phyloP scores from a whole-genome alignment of 2,888 invertebrate genomes.

The Sinelater perroti region DNA sequence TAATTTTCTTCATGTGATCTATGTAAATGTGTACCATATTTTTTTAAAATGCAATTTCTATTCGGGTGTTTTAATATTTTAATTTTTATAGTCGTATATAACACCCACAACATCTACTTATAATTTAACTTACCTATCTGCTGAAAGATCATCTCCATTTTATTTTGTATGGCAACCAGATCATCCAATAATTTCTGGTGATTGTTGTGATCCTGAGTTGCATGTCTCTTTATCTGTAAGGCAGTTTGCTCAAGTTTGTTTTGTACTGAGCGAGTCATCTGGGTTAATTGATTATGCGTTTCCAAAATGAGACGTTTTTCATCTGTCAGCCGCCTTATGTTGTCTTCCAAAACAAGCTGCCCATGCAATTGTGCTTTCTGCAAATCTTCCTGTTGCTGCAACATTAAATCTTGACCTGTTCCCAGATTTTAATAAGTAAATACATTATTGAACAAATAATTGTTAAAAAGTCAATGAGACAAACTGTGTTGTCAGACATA shows the following conservation, averaged over 20 bases:
- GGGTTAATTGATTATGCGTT: conserved; percentile 65
- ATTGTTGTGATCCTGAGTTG: conserved; percentile 61
- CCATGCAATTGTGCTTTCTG: conserved; percentile 62
- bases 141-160: conserved; percentile 64
- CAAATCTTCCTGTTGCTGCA: conserved; percentile 65
- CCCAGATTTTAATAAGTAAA: not conserved
- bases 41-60: no score
- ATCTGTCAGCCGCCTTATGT: conserved; percentile 65
- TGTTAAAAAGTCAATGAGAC: not conserved
- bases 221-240: conserved; percentile 62
- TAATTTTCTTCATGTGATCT: no score
- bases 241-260: conserved; percentile 65
- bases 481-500: not conserved
- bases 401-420: conserved; percentile 61
- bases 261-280: conserved; percentile 66
- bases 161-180: conserved; percentile 64
- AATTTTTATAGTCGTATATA: no score
- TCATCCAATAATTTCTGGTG: conserved; percentile 66
- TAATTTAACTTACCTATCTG: conserved; percentile 61
- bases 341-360: conserved; percentile 64
- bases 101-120: not conserved
- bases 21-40: no score
- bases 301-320: conserved; percentile 69
- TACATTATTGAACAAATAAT: not conserved
- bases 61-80: no score